Percentiles rank a stretch among this genome's conserved stretches.
Evolutionary conservation across 2,888 invertebrate species (phyloP).

Genomic region (Papilio demoleus): DNA sequence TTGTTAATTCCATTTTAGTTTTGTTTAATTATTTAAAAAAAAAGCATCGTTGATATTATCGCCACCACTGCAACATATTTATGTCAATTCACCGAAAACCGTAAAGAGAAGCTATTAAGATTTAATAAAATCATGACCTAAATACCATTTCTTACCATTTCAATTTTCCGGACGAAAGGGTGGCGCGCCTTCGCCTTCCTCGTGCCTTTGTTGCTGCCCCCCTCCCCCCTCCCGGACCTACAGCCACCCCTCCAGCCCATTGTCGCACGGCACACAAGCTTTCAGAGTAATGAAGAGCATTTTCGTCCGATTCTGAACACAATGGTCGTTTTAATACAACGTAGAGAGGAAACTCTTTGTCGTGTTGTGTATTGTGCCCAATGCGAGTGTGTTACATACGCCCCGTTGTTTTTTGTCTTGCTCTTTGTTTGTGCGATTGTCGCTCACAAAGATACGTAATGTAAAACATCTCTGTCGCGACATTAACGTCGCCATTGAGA

Average conservation of each 20-base stretch:
- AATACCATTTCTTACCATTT: slow-evolving; percentile 82
- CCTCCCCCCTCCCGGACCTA: slow-evolving; percentile 52
- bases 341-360: slow-evolving; percentile 80
- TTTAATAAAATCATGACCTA: slow-evolving; percentile 83
- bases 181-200: slow-evolving; percentile 58
- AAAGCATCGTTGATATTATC: background rate
- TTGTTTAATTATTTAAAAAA: background rate
- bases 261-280: slow-evolving; percentile 83
- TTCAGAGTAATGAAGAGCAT: slow-evolving; percentile 85
- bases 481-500: slow-evolving; percentile 45
- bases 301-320: slow-evolving; percentile 82
- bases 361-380: slow-evolving; percentile 69
- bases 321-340: slow-evolving; percentile 81
- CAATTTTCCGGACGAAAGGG: slow-evolving; percentile 82
- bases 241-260: slow-evolving; percentile 58
- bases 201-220: slow-evolving; percentile 70
- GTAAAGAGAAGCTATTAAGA: slow-evolving; percentile 65
- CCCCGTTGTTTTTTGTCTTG: slow-evolving; percentile 66
- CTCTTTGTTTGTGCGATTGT: slow-evolving; percentile 74
- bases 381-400: slow-evolving; percentile 74
- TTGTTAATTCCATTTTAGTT: too few relatives aligned
- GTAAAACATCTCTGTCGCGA: slow-evolving; percentile 50
- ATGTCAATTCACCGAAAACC: slow-evolving; percentile 39
- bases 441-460: slow-evolving; percentile 65
- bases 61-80: slow-evolving; percentile 5